Evolutionary conservation across 2,888 invertebrate species (phyloP).

Genomic region (Hirtodrosophila duncani): DNA sequence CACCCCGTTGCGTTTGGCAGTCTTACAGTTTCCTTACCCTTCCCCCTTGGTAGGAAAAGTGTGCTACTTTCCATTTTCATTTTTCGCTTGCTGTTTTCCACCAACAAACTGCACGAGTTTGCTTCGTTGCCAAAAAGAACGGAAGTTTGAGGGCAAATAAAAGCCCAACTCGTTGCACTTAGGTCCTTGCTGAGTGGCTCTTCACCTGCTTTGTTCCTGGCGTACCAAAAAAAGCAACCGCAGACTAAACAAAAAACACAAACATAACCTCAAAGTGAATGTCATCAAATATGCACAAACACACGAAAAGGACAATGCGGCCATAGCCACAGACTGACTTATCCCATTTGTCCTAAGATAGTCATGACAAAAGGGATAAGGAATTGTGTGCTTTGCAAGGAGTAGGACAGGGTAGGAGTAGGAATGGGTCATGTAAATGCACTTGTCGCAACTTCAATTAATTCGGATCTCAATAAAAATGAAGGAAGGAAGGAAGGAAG

Average conservation of each 20-base stretch:
- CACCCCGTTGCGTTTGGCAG: slow-evolving; percentile 36
- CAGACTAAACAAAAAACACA: slow-evolving; percentile 32
- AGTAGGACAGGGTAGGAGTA: neutral
- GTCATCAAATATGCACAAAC: slow-evolving; percentile 54
- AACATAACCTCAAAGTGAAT: slow-evolving; percentile 50
- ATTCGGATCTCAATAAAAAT: slow-evolving; percentile 47
- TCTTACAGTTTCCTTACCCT: neutral
- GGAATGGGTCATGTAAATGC: slow-evolving; percentile 23
- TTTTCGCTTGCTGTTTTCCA: slow-evolving; percentile 17
- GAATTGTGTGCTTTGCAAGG: neutral
- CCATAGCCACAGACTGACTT: slow-evolving; percentile 6
- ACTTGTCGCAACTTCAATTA: slow-evolving; percentile 51
- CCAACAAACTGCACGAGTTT: slow-evolving; percentile 34
- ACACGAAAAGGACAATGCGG: slow-evolving; percentile 48
- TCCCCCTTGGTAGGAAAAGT: slow-evolving; percentile 9
- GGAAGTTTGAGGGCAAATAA: neutral
- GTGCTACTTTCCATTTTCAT: slow-evolving; percentile 39
- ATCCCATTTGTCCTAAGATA: slow-evolving; percentile 5
- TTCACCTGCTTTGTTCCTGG: neutral
- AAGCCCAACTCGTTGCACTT: slow-evolving; percentile 5
- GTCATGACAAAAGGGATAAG: slow-evolving; percentile 13
- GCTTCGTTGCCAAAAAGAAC: neutral
- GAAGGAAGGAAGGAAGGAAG: slow-evolving; percentile 11
- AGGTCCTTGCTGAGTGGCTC: neutral
- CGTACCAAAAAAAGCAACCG: slow-evolving; percentile 11